phyloP scores from a whole-genome alignment of 2,797 vertebrate species.

The Prunella strophiata region DNA sequence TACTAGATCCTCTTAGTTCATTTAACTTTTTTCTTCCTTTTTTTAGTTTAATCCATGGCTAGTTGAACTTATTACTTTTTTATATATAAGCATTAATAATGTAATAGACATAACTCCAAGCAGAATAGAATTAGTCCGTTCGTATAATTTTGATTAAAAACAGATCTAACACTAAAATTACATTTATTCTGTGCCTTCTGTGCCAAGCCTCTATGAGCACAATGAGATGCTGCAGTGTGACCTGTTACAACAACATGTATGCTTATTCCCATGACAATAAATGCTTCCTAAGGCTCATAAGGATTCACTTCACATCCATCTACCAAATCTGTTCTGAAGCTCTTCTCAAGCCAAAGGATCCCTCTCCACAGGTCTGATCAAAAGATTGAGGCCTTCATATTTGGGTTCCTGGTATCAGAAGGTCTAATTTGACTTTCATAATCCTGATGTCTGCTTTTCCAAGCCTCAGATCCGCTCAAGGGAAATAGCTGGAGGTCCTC shows the following conservation, averaged over 20 bases:
- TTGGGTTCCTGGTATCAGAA: neutral
- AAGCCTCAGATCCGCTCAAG: neutral
- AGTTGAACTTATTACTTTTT: conserved; percentile 49
- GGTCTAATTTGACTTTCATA: neutral
- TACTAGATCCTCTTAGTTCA: neutral
- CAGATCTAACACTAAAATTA: neutral
- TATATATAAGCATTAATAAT: conserved; percentile 45
- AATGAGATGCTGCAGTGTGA: neutral
- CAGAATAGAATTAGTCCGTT: conserved; percentile 28
- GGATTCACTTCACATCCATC: neutral
- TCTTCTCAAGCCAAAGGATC: neutral
- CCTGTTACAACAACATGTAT: neutral
- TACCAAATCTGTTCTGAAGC: neutral
- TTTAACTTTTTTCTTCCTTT: conserved; percentile 17
- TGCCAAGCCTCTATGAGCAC: neutral
- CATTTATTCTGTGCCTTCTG: neutral
- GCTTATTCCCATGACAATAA: neutral
- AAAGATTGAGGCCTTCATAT: neutral
- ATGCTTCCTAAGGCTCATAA: neutral
- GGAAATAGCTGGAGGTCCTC: neutral
- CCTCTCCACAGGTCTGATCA: neutral
- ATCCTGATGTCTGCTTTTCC: neutral
- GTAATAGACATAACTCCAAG: conserved; percentile 20
- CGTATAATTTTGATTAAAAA: conserved; percentile 26
- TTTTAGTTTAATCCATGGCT: conserved; percentile 3